Conservation (phyloP, 2,888 invertebrate genomes). For the Idaea biselata region DNA sequence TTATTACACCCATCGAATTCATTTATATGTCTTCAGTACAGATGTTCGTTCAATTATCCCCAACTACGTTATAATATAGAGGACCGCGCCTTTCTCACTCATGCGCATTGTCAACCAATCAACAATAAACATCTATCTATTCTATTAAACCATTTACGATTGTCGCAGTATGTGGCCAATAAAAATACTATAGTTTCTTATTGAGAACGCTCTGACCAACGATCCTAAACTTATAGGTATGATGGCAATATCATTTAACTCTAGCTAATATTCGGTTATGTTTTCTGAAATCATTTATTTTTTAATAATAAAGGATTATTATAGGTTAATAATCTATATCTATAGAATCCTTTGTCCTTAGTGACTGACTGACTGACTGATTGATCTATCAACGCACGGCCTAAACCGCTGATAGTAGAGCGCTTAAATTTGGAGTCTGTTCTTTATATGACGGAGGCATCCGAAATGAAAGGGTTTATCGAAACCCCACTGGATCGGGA, state of each 20-base stretch:
- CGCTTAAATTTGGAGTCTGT: too few species aligned
- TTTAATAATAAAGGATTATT: too few species aligned
- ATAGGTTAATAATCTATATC: too few species aligned
- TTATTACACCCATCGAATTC: not conserved
- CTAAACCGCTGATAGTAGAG: too few species aligned
- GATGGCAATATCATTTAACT: not conserved
- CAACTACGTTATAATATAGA: constrained; percentile 19
- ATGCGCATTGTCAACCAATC: constrained; percentile 72
- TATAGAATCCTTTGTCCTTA: too few species aligned
- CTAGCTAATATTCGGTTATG: not conserved
- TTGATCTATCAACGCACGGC: too few species aligned
- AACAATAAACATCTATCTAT: constrained; percentile 56
- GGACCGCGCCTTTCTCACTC: constrained; percentile 39
- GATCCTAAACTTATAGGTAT: not conserved
- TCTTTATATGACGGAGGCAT: too few species aligned
- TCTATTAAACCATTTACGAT: constrained; percentile 69
- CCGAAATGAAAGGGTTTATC: too few species aligned
- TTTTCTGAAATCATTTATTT: not conserved
- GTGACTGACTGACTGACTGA: too few species aligned
- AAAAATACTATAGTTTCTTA: constrained; percentile 34
- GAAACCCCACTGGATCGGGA: too few species aligned
- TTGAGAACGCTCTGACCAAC: constrained; percentile 3
- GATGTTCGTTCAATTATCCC: not conserved
- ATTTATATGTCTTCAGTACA: not conserved
- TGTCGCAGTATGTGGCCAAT: constrained; percentile 57